Conservation (phyloP, 2,797 vertebrate species). For the Chaenodraco wilsoni region DNA sequence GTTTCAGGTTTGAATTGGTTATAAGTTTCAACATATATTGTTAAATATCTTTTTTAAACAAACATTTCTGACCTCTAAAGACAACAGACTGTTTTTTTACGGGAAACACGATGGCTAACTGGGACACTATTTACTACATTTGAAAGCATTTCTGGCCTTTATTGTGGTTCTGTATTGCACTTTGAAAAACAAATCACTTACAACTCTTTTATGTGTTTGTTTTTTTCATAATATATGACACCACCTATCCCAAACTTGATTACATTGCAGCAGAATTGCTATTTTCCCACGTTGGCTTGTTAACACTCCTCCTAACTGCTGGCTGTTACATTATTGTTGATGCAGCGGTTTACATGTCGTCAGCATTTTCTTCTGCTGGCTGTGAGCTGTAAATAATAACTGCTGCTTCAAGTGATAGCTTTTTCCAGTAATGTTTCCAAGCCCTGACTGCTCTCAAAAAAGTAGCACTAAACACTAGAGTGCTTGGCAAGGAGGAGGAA, state of each 20-base stretch:
- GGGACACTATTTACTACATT: neutral
- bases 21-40: no score
- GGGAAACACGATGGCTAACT: neutral
- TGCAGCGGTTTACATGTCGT: slow-evolving; percentile 11
- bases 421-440: neutral
- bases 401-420: slow-evolving; percentile 19
- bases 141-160: neutral
- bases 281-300: neutral
- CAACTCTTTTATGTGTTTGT: neutral
- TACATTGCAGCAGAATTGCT: slow-evolving; percentile 5
- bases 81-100: no score
- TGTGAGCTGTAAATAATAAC: slow-evolving; percentile 21
- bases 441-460: slow-evolving; percentile 4
- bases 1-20: no score
- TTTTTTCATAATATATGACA: neutral
- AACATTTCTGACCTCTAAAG: no score
- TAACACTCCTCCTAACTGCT: neutral
- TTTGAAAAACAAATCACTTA: neutral
- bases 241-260: neutral
- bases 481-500: neutral
- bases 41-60: no score
- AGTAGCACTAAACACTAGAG: neutral
- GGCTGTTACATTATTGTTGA: slow-evolving; percentile 21
- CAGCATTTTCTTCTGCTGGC: slow-evolving; percentile 21
- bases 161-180: neutral